Evolutionary conservation across 2,113 vertebrate species (phyloP), one percentile per base, ranked within the genome.

Genomic region (Phyllostomus hastatus): DNA sequence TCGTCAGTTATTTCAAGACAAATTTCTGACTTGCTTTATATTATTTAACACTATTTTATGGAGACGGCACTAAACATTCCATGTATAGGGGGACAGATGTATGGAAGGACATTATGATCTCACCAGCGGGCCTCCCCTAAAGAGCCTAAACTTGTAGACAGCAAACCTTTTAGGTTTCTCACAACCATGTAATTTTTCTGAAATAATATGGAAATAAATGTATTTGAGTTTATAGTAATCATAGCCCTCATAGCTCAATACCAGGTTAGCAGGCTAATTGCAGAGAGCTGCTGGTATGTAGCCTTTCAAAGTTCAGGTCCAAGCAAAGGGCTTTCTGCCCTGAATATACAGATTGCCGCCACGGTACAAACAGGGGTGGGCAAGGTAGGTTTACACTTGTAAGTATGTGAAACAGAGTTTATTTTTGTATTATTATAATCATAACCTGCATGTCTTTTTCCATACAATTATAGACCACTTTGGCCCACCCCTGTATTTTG

Each of bases 1-100:
- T 97, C 57, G 82, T 97, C 94, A 96, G 95, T 97, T 97, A 97
- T 97, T 96, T 96, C 93, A 87, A 97, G 97, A 96, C 73, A 97
- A 96, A 97, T 96, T 94, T 95, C 88, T 95, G 78, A 95, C 87
- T 96, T 96, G 86, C 73, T 93, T 96, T 94, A 92, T 97, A 95
- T 96, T 96, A 90, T 96, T 96, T 95, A 91, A 96, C 94, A 88
- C 66, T 92, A 91, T 82, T 96, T 93, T 94, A 87, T 92, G 82
- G 66, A 88, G 88, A 85, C 10, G 80, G 38, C 81, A 78, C 90
- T 95, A 90, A 95, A 94, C 94, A 79, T 82, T 81, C 73, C 70
- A 8, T 95, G 38, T 48, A 67, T 31, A 61, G 78, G 85, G 7
- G 59, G 57, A 79, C 73, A 97, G 48, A 67, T n/a, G 15, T 61